Evolutionary conservation across 2,797 vertebrate species (phyloP).

Genomic region (Microctenopoma steveboyesi): DNA sequence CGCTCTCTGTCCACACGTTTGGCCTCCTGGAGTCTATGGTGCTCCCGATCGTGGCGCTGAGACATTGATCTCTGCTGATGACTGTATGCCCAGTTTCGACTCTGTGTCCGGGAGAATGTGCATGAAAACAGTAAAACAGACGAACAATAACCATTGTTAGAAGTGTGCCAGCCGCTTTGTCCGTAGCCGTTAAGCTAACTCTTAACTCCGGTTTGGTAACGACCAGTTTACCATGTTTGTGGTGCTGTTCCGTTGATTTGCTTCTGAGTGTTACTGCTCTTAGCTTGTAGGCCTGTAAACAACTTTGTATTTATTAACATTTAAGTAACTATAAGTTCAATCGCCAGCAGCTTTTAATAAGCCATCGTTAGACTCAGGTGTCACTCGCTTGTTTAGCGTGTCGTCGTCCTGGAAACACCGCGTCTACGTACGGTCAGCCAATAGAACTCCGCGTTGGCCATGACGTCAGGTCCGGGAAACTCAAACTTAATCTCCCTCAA

Average conservation of each 20-base stretch:
- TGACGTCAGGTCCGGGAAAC: conserved; percentile 48
- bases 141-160: not conserved
- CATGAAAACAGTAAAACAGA: not conserved
- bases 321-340: not conserved
- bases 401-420: conserved; percentile 68
- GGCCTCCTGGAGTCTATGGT: conserved; percentile 69
- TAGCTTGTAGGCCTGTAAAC: not conserved
- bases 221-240: conserved; percentile 57
- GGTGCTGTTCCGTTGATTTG: not conserved
- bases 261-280: not conserved
- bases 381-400: conserved; percentile 35
- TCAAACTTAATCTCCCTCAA: not conserved
- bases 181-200: conserved; percentile 15
- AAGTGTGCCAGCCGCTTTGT: not conserved
- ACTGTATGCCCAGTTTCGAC: conserved; percentile 42
- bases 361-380: not conserved
- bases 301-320: not conserved
- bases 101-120: conserved; percentile 50
- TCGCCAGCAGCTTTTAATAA: not conserved
- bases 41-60: conserved; percentile 67
- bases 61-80: conserved; percentile 70
- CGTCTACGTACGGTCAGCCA: conserved; percentile 6
- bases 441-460: not conserved
- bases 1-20: conserved; percentile 66
- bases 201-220: not conserved